A percentile compares a stretch with the other conserved stretches of the same genome.
phyloP scores from a whole-genome alignment of 2,113 vertebrate species.

The Coturnix japonica region DNA sequence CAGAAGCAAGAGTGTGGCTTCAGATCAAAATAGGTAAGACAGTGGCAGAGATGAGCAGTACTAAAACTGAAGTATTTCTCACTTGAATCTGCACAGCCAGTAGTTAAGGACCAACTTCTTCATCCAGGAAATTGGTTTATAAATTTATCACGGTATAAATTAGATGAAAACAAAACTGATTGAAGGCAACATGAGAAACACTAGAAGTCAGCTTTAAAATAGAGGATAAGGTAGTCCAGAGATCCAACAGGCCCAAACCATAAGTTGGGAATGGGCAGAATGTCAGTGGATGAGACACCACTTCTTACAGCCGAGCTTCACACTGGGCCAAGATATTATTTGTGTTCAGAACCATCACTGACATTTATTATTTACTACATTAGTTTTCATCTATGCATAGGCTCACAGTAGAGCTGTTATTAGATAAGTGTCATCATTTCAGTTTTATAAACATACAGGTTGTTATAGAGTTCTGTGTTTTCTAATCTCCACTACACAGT shows the following conservation, averaged over 20 bases:
- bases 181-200: neutral
- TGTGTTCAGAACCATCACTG: neutral
- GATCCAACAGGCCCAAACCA: neutral
- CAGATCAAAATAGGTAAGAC: neutral
- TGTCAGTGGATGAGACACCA: neutral
- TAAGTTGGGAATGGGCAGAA: neutral
- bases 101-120: neutral
- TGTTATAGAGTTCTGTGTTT: conserved; percentile 22
- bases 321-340: neutral
- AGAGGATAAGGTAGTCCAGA: neutral
- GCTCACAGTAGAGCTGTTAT: conserved; percentile 2
- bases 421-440: conserved; percentile 49
- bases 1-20: neutral
- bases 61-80: neutral
- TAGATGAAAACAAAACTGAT: neutral
- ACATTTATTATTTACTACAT: neutral
- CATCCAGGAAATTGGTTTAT: neutral
- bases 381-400: neutral
- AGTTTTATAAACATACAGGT: conserved; percentile 45
- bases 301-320: neutral
- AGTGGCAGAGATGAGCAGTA: neutral
- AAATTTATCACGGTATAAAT: neutral
- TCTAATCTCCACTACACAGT: conserved; percentile 32
- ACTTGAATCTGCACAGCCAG: neutral
- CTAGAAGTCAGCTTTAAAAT: neutral